Conservation (phyloP, 2,113 vertebrate species). For the Tachysurus vachellii region DNA sequence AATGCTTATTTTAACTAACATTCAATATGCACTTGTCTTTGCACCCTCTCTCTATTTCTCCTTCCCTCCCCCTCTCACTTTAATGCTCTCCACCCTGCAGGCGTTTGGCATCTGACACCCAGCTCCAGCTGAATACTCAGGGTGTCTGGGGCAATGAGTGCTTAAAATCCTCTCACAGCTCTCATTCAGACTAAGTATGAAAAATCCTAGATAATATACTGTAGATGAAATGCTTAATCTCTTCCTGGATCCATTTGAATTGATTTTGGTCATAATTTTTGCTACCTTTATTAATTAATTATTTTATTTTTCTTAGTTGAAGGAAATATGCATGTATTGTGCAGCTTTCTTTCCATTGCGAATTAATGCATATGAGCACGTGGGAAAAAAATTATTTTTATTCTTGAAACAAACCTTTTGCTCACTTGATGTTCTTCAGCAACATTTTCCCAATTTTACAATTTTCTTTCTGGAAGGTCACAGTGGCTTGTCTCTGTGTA, state of each 20-base stretch:
- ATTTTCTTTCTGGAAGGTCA: background rate
- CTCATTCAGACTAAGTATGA: conserved; percentile 1
- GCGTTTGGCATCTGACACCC: conserved; percentile 35
- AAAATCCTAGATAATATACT: background rate
- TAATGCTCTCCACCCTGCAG: background rate
- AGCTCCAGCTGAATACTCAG: conserved; percentile 32
- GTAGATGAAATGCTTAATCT: background rate
- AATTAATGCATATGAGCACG: background rate
- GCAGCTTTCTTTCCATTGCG: background rate
- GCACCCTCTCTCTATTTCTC: background rate
- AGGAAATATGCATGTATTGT: background rate
- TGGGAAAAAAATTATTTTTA: background rate
- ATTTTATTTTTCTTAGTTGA: background rate
- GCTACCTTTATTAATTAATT: background rate
- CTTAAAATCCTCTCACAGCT: conserved; percentile 25
- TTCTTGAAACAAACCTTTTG: background rate
- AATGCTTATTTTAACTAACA: conserved; percentile 19
- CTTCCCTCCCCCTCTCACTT: background rate
- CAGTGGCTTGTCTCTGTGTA: background rate
- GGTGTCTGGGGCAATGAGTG: conserved; percentile 15
- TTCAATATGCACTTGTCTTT: background rate
- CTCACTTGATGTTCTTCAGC: background rate
- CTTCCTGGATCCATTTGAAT: background rate
- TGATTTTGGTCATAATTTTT: background rate
- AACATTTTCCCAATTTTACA: background rate